phyloP scores from a whole-genome alignment of 2,113 vertebrate genomes.

The Perca fluviatilis region DNA sequence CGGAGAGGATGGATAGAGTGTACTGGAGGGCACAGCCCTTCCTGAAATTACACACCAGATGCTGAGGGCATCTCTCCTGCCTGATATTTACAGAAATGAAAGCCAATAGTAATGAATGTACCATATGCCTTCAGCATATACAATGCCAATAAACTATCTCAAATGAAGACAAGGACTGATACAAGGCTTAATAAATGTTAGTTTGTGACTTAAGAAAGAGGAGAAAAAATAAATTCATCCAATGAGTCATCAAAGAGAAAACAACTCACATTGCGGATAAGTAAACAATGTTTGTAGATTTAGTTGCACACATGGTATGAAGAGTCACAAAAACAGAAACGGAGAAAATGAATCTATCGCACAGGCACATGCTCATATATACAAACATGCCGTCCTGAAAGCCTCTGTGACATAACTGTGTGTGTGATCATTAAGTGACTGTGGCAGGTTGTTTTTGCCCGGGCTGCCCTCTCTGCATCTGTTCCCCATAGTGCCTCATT shows the following conservation, averaged over 20 bases:
- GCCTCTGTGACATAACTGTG: constrained; percentile 58
- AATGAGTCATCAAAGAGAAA: constrained; percentile 43
- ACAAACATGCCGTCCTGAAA: constrained; percentile 26
- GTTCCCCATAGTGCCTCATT: constrained; percentile 81
- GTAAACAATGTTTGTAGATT: constrained; percentile 11
- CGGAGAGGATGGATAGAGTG: constrained; percentile 67
- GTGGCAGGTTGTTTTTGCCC: constrained; percentile 79
- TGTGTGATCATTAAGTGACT: constrained; percentile 76
- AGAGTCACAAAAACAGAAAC: constrained; percentile 34
- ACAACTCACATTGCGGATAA: constrained; percentile 1
- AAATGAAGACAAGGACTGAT: neutral
- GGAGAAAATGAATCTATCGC: constrained; percentile 3
- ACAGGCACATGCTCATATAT: neutral
- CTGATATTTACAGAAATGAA: constrained; percentile 68
- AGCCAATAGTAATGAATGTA: constrained; percentile 51
- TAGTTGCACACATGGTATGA: constrained; percentile 17
- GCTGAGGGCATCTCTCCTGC: constrained; percentile 68
- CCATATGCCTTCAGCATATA: neutral
- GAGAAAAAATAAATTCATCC: constrained; percentile 14
- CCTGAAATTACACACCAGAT: constrained; percentile 80
- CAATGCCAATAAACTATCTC: neutral
- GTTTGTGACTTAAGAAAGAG: neutral
- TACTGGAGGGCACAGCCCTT: constrained; percentile 62
- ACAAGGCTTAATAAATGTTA: neutral
- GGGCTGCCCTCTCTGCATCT: constrained; percentile 74